These are phyloP conservation scores for Cephus runcator DNA, from an alignment of 2,888 invertebrate species.

Conservation along the genomic window DNA sequence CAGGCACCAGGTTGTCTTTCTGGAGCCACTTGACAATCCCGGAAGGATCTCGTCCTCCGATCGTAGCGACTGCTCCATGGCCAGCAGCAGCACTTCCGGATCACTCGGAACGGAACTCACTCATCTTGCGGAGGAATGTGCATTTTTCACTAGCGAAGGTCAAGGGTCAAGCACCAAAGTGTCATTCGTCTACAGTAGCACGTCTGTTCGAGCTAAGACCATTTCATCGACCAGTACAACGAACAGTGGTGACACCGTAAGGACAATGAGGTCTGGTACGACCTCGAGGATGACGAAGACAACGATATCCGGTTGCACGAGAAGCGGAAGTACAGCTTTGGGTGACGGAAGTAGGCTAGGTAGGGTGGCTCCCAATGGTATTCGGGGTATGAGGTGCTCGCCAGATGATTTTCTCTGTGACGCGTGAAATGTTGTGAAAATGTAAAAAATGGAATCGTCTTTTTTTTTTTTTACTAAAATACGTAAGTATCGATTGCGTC, in stretches of 20 bases:
- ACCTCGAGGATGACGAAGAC: constrained; percentile 12
- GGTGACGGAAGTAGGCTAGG: neutral
- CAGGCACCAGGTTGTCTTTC: neutral
- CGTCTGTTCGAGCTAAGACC: constrained; percentile 8
- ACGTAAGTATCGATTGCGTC: neutral
- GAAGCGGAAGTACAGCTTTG: neutral
- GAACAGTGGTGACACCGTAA: constrained; percentile 2
- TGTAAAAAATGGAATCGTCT: neutral
- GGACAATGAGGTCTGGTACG: constrained; percentile 9
- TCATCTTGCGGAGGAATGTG: constrained; percentile 9
- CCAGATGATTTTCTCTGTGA: constrained; percentile 44
- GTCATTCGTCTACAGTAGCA: constrained; percentile 19
- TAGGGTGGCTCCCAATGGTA: constrained; percentile 7
- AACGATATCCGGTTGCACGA: neutral
- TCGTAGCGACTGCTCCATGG: constrained; percentile 4
- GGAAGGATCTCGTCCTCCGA: constrained; percentile 1
- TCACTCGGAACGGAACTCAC: constrained; percentile 15
- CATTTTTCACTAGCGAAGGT: constrained; percentile 4
- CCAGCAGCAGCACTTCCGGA: constrained; percentile 8
- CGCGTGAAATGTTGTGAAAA: constrained; percentile 28
- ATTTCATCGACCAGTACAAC: constrained; percentile 10
- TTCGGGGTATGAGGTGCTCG: constrained; percentile 39
- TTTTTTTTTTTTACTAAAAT: neutral
- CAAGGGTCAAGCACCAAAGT: constrained; percentile 18
- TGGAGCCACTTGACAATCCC: neutral